Conservation (phyloP, 2,113 vertebrate genomes). For the Callorhinus ursinus region DNA sequence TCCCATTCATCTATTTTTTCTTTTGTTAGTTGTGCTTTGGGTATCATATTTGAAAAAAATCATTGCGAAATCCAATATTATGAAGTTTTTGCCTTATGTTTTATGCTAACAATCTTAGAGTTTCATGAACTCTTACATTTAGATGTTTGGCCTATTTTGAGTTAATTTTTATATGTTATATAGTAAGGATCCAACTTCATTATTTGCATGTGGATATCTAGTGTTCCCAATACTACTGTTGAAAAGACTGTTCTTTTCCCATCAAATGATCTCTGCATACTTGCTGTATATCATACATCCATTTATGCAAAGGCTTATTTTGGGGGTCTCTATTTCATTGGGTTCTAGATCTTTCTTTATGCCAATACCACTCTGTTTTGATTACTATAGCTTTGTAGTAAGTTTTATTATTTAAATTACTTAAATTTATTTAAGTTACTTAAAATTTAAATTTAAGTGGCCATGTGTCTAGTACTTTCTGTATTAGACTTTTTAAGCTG, state of each 20-base stretch:
- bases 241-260: not conserved
- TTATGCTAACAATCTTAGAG: not conserved
- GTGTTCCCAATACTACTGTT: not conserved
- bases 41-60: not conserved
- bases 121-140: not conserved
- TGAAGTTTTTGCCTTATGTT: not conserved
- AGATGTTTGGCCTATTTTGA: not conserved
- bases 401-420: not conserved
- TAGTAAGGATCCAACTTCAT: not conserved
- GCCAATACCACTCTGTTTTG: not conserved
- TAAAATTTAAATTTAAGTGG: conserved; percentile 3
- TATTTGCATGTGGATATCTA: not conserved
- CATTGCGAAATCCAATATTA: not conserved
- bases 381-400: not conserved
- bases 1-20: not conserved
- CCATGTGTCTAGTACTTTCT: not conserved
- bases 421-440: not conserved
- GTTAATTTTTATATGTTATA: not conserved
- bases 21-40: not conserved
- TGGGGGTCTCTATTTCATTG: not conserved
- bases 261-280: not conserved
- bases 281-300: not conserved
- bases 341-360: not conserved
- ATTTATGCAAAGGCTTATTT: not conserved
- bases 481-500: not conserved